Percentiles rank a stretch among this genome's conserved stretches.
Evolutionary conservation across 2,797 vertebrate genomes (phyloP).

Genomic region (Rhinella marina): DNA sequence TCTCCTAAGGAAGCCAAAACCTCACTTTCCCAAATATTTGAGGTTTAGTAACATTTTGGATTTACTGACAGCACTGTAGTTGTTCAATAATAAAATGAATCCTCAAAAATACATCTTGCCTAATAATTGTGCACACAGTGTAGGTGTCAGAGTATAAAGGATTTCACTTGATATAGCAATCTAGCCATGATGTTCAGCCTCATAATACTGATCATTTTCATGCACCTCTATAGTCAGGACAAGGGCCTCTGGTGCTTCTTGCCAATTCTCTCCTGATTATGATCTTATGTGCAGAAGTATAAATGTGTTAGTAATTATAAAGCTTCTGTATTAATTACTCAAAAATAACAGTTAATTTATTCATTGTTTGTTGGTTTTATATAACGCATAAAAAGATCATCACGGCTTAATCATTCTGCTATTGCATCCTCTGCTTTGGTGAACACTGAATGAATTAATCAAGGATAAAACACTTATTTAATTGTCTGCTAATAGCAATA

Average conservation of each 20-base stretch:
- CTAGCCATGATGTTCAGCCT: neutral
- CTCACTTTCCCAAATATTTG: too few relatives aligned
- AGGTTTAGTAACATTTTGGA: too few relatives aligned
- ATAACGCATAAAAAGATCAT: neutral
- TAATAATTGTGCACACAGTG: too few relatives aligned
- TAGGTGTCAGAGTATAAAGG: too few relatives aligned
- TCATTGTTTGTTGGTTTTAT: neutral
- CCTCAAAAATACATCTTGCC: too few relatives aligned
- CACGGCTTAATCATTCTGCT: neutral
- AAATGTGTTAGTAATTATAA: neutral
- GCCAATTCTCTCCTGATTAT: neutral
- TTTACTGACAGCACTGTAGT: too few relatives aligned
- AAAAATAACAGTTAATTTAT: neutral
- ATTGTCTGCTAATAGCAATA: neutral
- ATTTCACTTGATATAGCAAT: neutral
- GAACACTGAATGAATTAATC: neutral
- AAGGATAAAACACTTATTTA: neutral
- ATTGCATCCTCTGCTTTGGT: neutral
- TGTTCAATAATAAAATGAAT: too few relatives aligned
- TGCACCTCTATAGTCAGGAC: neutral
- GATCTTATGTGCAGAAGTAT: neutral
- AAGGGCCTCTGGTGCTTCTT: neutral
- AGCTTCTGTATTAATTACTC: neutral
- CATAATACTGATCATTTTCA: neutral
- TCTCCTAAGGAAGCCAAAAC: too few relatives aligned